Conservation (phyloP, 2,888 invertebrate genomes). For the Nowickia ferox region DNA sequence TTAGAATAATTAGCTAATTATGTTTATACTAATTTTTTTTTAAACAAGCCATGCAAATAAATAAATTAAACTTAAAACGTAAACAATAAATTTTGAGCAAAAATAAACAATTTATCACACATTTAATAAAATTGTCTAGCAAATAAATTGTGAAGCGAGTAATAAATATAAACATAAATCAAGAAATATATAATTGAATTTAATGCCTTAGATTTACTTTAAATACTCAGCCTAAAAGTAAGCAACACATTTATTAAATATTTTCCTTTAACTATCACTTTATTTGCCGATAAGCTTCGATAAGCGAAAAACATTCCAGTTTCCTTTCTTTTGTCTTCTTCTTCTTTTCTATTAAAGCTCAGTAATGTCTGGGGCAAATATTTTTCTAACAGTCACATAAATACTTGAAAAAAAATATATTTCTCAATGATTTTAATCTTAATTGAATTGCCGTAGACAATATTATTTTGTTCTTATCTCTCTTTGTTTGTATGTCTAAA, state of each 20-base stretch:
- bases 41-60: not conserved
- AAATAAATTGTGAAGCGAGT: not conserved
- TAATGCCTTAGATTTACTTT: not conserved
- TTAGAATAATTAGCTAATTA: slow-evolving; percentile 41
- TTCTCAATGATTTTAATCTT: slow-evolving; percentile 35
- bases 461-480: not conserved
- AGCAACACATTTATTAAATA: not conserved
- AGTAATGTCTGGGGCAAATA: not conserved
- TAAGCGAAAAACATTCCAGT: not conserved
- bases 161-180: not conserved
- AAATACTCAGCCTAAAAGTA: not conserved
- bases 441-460: slow-evolving; percentile 29
- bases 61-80: not conserved
- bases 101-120: not conserved
- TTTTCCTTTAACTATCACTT: not conserved
- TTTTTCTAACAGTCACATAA: not conserved
- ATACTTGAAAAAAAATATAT: not conserved
- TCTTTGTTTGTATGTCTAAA: not conserved
- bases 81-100: not conserved
- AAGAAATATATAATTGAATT: not conserved
- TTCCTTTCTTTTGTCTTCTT: not conserved
- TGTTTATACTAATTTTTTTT: slow-evolving; percentile 1
- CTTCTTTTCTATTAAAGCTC: not conserved
- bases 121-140: not conserved
- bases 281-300: not conserved